Conservation (phyloP, 1,140 invertebrate species). For the Pseudachorutes palmiensis region DNA sequence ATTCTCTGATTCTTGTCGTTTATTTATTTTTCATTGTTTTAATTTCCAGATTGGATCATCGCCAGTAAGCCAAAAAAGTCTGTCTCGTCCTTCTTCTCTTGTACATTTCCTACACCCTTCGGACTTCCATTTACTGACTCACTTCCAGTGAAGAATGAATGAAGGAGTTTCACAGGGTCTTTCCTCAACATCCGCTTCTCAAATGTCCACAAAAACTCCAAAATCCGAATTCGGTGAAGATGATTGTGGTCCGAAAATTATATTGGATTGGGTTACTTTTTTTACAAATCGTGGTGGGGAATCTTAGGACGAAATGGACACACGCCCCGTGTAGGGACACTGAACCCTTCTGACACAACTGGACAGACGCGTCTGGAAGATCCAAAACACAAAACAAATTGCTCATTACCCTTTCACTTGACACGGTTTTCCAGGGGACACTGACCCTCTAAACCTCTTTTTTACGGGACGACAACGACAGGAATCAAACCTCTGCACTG, state of each 20-base stretch:
- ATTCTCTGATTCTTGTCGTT: too few relatives aligned
- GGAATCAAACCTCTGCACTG: background rate
- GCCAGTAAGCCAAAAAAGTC: slow-evolving; percentile 35
- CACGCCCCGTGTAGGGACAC: too few relatives aligned
- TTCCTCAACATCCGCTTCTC: too few relatives aligned
- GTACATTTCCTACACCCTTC: background rate
- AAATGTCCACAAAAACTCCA: too few relatives aligned
- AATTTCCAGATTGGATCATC: slow-evolving; percentile 21
- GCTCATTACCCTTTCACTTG: too few relatives aligned
- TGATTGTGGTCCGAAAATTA: background rate
- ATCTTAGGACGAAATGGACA: slow-evolving; percentile 17
- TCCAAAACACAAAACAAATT: too few relatives aligned
- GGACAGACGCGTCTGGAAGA: too few relatives aligned
- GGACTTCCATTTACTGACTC: too few relatives aligned
- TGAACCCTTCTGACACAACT: too few relatives aligned
- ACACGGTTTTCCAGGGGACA: too few relatives aligned
- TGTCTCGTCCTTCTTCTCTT: slow-evolving; percentile 31
- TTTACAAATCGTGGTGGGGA: slow-evolving; percentile 16
- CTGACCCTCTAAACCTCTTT: slow-evolving; percentile 1
- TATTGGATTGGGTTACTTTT: background rate
- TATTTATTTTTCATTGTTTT: slow-evolving; percentile 17
- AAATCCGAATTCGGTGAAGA: background rate
- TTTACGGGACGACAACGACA: slow-evolving; percentile 24
- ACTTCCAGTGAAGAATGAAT: too few relatives aligned
- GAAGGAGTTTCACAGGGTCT: slow-evolving; percentile 22